Evolutionary conservation across 1,140 invertebrate genomes (phyloP).

Genomic region (Cepaea nemoralis): DNA sequence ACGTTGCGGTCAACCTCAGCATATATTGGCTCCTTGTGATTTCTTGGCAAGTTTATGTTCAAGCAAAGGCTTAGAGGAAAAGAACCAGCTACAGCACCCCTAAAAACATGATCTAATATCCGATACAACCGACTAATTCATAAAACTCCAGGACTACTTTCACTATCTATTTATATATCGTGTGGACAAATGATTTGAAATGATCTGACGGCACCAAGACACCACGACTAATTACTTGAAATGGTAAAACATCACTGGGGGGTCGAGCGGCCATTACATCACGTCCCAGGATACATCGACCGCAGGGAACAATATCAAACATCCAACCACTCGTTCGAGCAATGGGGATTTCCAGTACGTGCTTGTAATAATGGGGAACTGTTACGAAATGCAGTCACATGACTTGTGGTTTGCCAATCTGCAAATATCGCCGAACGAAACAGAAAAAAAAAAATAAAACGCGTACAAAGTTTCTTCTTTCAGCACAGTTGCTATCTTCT

Average conservation of each 20-base stretch:
- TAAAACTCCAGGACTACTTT: too few relatives aligned
- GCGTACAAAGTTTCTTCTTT: too few relatives aligned
- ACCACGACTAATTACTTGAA: not conserved
- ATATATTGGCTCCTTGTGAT: too few relatives aligned
- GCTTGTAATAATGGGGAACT: not conserved
- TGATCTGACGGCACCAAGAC: not conserved
- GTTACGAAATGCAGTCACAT: not conserved
- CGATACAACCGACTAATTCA: not conserved
- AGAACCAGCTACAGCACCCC: too few relatives aligned
- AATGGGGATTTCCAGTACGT: not conserved
- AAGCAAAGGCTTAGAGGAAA: too few relatives aligned
- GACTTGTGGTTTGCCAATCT: not conserved
- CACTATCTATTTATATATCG: too few relatives aligned
- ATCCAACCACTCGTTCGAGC: not conserved
- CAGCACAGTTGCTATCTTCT: too few relatives aligned
- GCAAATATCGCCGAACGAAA: not conserved
- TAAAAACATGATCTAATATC: too few relatives aligned
- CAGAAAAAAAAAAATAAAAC: too few relatives aligned
- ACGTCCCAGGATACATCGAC: not conserved
- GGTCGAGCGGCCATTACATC: not conserved
- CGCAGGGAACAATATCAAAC: not conserved
- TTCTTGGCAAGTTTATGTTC: too few relatives aligned
- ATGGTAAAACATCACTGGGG: not conserved
- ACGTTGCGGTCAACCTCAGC: too few relatives aligned
- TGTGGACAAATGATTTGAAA: too few relatives aligned